Conservation (phyloP, 2,888 invertebrate species). For the Hartigia nigra region DNA sequence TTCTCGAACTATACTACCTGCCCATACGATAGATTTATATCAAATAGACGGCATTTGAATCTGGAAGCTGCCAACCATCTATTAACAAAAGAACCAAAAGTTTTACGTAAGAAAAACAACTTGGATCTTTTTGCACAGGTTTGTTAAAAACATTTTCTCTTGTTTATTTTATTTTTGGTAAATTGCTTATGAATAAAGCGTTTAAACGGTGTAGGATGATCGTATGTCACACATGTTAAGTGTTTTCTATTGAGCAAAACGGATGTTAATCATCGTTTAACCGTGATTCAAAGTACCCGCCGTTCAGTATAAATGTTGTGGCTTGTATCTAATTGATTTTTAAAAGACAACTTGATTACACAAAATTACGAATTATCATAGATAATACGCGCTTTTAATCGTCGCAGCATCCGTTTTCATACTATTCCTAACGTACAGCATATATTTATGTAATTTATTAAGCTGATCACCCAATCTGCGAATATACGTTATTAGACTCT, state of each 20-base stretch:
- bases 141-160: background rate
- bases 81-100: constrained; percentile 19
- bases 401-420: background rate
- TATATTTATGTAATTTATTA: background rate
- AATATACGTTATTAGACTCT: background rate
- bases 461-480: background rate
- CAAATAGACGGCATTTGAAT: constrained; percentile 35
- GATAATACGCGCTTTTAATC: constrained; percentile 22
- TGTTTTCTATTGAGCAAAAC: too few species aligned
- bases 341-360: background rate
- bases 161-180: background rate
- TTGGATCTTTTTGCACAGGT: background rate
- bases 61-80: constrained; percentile 41
- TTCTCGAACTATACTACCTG: constrained; percentile 4
- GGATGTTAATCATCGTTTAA: background rate
- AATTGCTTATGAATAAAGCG: too few species aligned
- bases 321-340: background rate
- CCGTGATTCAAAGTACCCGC: background rate
- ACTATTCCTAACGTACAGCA: background rate
- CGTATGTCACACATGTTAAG: too few species aligned
- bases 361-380: constrained; percentile 26
- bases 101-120: background rate
- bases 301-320: background rate
- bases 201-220: too few species aligned
- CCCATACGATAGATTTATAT: constrained; percentile 48